Conservation (phyloP, 2,888 invertebrate genomes). For the Amphimallon solstitiale region DNA sequence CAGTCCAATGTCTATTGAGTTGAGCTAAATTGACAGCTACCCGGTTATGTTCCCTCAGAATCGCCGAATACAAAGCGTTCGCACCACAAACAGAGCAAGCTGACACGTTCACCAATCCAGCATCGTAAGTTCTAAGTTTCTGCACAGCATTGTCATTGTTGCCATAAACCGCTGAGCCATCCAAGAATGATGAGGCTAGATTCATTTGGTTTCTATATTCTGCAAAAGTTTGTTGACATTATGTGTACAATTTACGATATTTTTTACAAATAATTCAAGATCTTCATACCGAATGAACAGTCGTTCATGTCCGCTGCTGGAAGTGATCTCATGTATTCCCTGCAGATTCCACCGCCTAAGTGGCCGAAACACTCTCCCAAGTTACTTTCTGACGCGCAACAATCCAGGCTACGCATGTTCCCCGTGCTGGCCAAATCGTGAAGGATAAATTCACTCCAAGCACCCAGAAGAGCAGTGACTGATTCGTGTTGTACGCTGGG, state of each 20-base stretch:
- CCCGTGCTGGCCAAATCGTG: constrained; percentile 77
- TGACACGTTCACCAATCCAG: constrained; percentile 75
- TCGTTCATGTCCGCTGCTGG: constrained; percentile 72
- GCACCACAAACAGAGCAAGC: constrained; percentile 75
- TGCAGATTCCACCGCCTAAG: constrained; percentile 64
- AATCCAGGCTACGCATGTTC: constrained; percentile 68
- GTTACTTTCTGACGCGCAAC: constrained; percentile 55
- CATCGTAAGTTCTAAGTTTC: constrained; percentile 74
- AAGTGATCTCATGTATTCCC: constrained; percentile 76
- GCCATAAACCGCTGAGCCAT: constrained; percentile 86
- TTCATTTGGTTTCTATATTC: constrained; percentile 86
- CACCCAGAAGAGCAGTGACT: constrained; percentile 79
- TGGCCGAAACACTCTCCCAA: constrained; percentile 69
- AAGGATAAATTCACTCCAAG: constrained; percentile 82
- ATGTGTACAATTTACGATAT: not conserved
- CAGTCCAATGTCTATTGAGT: constrained; percentile 83
- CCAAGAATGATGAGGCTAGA: constrained; percentile 82
- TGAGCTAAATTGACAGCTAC: constrained; percentile 76
- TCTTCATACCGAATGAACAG: constrained; percentile 70
- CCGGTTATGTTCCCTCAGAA: constrained; percentile 83
- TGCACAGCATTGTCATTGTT: constrained; percentile 77
- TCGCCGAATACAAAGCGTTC: constrained; percentile 76
- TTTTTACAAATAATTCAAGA: not conserved
- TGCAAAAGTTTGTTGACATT: constrained; percentile 53
- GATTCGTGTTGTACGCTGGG: constrained; percentile 74